phyloP scores from a whole-genome alignment of 2,888 invertebrate genomes.

The Drosophila demipolita region DNA sequence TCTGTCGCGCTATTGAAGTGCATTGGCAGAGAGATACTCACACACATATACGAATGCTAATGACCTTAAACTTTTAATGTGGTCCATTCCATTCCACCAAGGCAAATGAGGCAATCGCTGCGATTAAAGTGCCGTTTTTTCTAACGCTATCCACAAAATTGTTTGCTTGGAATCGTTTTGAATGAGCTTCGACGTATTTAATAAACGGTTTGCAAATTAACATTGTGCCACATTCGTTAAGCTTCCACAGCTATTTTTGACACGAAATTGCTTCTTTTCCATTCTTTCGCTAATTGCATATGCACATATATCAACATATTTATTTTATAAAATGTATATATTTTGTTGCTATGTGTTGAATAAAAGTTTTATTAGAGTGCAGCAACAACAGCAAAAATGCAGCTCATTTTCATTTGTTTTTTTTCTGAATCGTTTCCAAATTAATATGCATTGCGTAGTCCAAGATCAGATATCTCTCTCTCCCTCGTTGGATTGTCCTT shows the following conservation, averaged over 20 bases:
- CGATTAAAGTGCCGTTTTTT: slow-evolving; percentile 67
- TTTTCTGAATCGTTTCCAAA: too few species aligned
- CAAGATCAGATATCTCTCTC: too few species aligned
- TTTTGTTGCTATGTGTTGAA: not conserved
- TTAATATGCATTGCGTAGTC: too few species aligned
- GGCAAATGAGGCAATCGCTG: slow-evolving; percentile 47
- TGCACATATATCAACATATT: not conserved
- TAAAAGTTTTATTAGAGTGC: not conserved
- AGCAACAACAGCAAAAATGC: too few species aligned
- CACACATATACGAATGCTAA: slow-evolving; percentile 38
- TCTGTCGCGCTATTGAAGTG: slow-evolving; percentile 19
- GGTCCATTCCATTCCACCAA: slow-evolving; percentile 48
- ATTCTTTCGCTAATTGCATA: slow-evolving; percentile 1
- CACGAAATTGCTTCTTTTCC: slow-evolving; percentile 7
- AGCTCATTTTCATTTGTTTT: too few species aligned
- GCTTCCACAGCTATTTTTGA: slow-evolving; percentile 7
- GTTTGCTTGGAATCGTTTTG: slow-evolving; percentile 44
- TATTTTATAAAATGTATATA: not conserved
- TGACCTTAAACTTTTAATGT: slow-evolving; percentile 56
- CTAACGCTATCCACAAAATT: slow-evolving; percentile 56
- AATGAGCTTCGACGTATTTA: slow-evolving; percentile 3
- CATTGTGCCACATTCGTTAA: slow-evolving; percentile 47
- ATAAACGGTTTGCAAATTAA: slow-evolving; percentile 43
- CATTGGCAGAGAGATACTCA: slow-evolving; percentile 21
- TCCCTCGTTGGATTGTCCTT: too few species aligned